Evolutionary conservation across 2,797 vertebrate species (phyloP), one percentile per base, ranked within the genome.

Genomic region (Martes flavigula): DNA sequence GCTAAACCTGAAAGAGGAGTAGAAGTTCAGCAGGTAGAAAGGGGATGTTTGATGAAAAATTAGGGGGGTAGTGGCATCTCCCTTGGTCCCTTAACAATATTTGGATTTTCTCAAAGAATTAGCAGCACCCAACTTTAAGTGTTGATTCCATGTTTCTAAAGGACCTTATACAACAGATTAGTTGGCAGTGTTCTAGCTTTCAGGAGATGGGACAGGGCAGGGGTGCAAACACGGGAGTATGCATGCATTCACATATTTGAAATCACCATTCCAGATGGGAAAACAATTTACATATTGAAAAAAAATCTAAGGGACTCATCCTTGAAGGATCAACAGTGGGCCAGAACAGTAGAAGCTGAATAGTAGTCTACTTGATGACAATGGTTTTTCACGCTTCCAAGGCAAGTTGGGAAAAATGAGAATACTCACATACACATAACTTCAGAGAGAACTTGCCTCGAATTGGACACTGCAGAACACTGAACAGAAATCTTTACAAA

Each of bases 151-250:
- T 84, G 77, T 89, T 66, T 93, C 93, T 0, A 0, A 97, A 97
- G 91, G 83, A 88, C 75, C 75, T 95, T 89, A 32, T 87, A 51
- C 90, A 94, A 95, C 84, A 97, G 93, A 64, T 96, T 88, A 96
- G 93, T 96, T 97, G 98, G 98, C 98, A 98, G 98, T 97, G 97
- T 95, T 98, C 97, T 97, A 98, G 96, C 98, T 91, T 98, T 97
- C 11, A 93, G 88, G 94, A 96, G 90, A 97, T 94, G 66, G 91
- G 60, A 35, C 64, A 0, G 12, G 40, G 14, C 2, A 0, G 48
- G 95, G 84, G 43, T 90, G 92, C 84, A 93, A 92, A 84, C 87
- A 95, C 87, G 73, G 87, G 68, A 94, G 58, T 48, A 97, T 60
- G 77, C 90, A 97, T 97, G 93, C 90, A 96, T 72, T 97, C 84